These are phyloP conservation scores for Strigamia crassipes DNA, from an alignment of 2,888 invertebrate genomes.

Conservation along the genomic window DNA sequence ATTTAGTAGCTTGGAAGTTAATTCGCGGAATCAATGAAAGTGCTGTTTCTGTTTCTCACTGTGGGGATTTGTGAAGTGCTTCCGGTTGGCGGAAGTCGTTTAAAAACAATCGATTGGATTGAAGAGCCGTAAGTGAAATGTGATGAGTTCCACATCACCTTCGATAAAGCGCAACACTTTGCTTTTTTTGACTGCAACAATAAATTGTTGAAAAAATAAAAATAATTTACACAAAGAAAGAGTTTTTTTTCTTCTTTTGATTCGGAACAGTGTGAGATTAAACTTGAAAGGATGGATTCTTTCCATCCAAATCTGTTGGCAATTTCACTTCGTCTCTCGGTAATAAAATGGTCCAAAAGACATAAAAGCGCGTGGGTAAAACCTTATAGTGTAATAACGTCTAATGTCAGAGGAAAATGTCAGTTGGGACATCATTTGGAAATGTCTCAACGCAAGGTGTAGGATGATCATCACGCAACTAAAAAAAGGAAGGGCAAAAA, in stretches of 20 bases:
- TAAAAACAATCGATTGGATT: constrained; percentile 35
- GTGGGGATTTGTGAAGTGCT: constrained; percentile 42
- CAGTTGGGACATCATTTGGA: constrained; percentile 35
- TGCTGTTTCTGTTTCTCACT: constrained; percentile 42
- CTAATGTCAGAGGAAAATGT: constrained; percentile 42
- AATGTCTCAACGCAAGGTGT: constrained; percentile 13
- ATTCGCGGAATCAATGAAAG: constrained; percentile 34
- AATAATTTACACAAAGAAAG: background rate
- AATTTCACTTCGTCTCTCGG: constrained; percentile 12
- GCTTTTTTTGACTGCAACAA: background rate
- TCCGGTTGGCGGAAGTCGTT: constrained; percentile 37
- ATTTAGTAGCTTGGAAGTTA: constrained; percentile 33
- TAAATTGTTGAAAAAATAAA: background rate
- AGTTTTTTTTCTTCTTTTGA: background rate
- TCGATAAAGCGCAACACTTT: background rate
- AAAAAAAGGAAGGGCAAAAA: background rate
- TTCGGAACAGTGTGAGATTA: background rate
- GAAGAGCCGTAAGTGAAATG: constrained; percentile 29
- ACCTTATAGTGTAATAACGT: constrained; percentile 42
- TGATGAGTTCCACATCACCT: background rate
- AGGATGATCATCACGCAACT: background rate
- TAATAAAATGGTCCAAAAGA: constrained; percentile 39
- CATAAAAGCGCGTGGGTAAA: constrained; percentile 42
- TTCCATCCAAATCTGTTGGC: constrained; percentile 27
- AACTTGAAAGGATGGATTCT: background rate